phyloP scores from a whole-genome alignment of 2,888 invertebrate species.

The Melieria picta region DNA sequence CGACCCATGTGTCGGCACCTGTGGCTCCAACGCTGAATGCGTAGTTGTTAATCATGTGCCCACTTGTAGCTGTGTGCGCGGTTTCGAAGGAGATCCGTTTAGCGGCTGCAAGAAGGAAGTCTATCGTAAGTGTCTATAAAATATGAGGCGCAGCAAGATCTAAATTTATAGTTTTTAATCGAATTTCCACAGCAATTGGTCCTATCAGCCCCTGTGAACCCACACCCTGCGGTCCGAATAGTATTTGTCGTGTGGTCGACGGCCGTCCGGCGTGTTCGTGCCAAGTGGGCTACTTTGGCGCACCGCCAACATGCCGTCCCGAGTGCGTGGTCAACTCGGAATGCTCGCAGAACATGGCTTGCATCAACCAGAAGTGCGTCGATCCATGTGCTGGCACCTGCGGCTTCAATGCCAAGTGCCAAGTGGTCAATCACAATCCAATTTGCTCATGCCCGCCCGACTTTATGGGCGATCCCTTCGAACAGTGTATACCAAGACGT shows the following conservation, averaged over 20 bases:
- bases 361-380: slow-evolving; percentile 80
- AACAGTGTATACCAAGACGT: slow-evolving; percentile 70
- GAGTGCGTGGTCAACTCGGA: slow-evolving; percentile 84
- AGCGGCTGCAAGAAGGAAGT: slow-evolving; percentile 75
- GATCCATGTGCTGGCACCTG: slow-evolving; percentile 83
- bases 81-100: slow-evolving; percentile 86
- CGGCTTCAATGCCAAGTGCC: slow-evolving; percentile 80
- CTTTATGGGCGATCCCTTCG: slow-evolving; percentile 81
- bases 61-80: slow-evolving; percentile 80
- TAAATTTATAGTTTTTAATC: not conserved
- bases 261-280: slow-evolving; percentile 83
- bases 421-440: slow-evolving; percentile 82
- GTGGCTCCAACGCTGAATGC: slow-evolving; percentile 86
- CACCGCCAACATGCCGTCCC: slow-evolving; percentile 80
- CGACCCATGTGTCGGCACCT: slow-evolving; percentile 86
- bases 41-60: slow-evolving; percentile 84
- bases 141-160: no score
- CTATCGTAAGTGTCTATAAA: slow-evolving; percentile 68
- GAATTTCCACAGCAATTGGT: slow-evolving; percentile 44
- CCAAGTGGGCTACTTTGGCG: slow-evolving; percentile 76
- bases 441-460: slow-evolving; percentile 78
- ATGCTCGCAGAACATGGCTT: slow-evolving; percentile 79
- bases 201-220: slow-evolving; percentile 75
- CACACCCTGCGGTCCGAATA: slow-evolving; percentile 82
- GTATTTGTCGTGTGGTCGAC: slow-evolving; percentile 77